Evolutionary conservation across 2,113 vertebrate genomes (phyloP), one percentile per base, ranked within the genome.

Genomic region (Platysternon megacephalum): DNA sequence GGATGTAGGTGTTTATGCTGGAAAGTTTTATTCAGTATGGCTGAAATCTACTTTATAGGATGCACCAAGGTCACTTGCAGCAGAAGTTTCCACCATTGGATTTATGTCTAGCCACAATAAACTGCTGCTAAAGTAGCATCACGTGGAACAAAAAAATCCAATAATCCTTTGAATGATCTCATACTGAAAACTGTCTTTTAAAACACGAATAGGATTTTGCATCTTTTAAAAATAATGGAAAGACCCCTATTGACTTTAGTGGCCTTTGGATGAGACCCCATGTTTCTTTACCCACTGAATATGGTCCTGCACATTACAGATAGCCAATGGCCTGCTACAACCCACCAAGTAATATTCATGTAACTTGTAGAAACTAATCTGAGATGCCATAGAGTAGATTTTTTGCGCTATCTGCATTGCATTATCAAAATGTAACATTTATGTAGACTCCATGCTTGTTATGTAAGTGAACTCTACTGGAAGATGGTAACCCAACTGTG

Each of bases 391-490:
- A 56, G 79, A 12, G n/a, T 9, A 35, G 39, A 29, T 55, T 32
- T 80, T 7, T 11, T 82, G 10, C 22, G 26, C 96, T 35, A 48
- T 87, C 53, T 32, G 12, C 14, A 82, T 42, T 55, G 4, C 42
- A 14, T 46, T 91, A 10, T 88, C 26, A 39, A 89, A 22, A 13
- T 46, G 9, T 32, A 90, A 79, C 8, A 44, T 68, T 58, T 29
- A 2, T 68, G 3, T 3, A 72, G 56, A 48, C 13, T 19, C 53
- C 2, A 0, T 74, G 28, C 46, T 1, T 2, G 32, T 86, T 65
- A 11, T 1, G 2, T 72, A 82, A 48, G 8, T 13, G 0, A 88
- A 28, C 44, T 78, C 49, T 46, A 28, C n/a, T 85, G 88, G 42
- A 90, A 78, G 22, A 10, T 39, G 46, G 68, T 32, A 46, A 24